Evolutionary conservation across 2,113 vertebrate genomes (phyloP).

Genomic region (Cygnus atratus): DNA sequence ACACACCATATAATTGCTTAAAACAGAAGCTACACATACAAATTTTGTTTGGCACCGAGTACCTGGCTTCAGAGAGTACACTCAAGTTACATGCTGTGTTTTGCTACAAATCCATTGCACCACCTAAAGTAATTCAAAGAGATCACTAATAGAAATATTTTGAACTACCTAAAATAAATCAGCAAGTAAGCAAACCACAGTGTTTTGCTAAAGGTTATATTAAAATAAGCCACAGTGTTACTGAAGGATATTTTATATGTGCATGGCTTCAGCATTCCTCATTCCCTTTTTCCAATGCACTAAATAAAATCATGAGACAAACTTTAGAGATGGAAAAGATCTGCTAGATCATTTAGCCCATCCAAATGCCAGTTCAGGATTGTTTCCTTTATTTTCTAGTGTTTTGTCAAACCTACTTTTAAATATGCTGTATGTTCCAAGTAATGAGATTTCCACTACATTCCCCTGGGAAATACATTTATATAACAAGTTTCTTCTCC

Average conservation of each 20-base stretch:
- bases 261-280: constrained; percentile 29
- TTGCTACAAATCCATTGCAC: constrained; percentile 74
- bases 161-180: constrained; percentile 65
- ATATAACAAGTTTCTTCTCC: constrained; percentile 70
- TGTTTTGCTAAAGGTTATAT: constrained; percentile 66
- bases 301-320: constrained; percentile 55
- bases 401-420: constrained; percentile 68
- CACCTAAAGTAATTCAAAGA: constrained; percentile 71
- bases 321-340: constrained; percentile 53
- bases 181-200: constrained; percentile 66
- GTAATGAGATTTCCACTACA: constrained; percentile 70
- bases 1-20: constrained; percentile 79
- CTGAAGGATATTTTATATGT: constrained; percentile 46
- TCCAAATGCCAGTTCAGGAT: constrained; percentile 46
- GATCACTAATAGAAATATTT: constrained; percentile 75
- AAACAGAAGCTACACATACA: constrained; percentile 78
- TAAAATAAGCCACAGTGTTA: constrained; percentile 51
- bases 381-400: constrained; percentile 65
- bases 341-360: constrained; percentile 61
- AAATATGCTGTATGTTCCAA: constrained; percentile 64
- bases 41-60: constrained; percentile 77
- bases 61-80: constrained; percentile 69
- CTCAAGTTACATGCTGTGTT: constrained; percentile 73
- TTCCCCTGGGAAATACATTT: constrained; percentile 72
- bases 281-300: constrained; percentile 40